These are phyloP conservation scores for Diarsia dahlii DNA, from an alignment of 2,888 invertebrate species.

Conservation along the genomic window DNA sequence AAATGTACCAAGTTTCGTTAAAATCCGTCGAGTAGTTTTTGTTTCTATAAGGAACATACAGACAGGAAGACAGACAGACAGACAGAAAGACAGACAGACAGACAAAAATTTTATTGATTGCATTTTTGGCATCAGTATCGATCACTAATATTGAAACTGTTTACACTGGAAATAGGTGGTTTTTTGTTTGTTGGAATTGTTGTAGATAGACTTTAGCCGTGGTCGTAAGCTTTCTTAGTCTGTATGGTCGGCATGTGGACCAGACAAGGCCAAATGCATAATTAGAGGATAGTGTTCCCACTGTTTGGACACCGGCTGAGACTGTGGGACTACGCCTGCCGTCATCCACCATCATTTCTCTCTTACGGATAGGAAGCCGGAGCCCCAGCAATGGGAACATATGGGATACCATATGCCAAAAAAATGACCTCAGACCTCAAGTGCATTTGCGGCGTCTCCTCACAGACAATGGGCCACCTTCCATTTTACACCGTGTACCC, in stretches of 20 bases:
- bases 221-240: neutral
- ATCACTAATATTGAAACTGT: conserved; percentile 72
- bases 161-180: conserved; percentile 46
- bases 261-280: neutral
- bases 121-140: no score
- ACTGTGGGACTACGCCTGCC: no score
- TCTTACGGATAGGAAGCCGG: neutral
- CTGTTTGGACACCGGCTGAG: neutral
- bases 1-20: no score
- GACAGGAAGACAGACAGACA: no score
- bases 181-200: conserved; percentile 23
- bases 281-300: neutral
- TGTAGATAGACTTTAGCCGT: neutral
- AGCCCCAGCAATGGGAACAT: neutral
- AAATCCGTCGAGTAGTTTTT: no score
- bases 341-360: neutral
- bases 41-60: no score
- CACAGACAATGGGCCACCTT: no score
- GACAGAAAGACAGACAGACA: no score
- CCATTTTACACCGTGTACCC: no score
- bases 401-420: neutral
- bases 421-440: no score
- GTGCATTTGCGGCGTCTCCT: no score
- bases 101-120: no score
- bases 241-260: neutral